phyloP scores from a whole-genome alignment of 2,797 vertebrate genomes.

The Taenioides sp. region DNA sequence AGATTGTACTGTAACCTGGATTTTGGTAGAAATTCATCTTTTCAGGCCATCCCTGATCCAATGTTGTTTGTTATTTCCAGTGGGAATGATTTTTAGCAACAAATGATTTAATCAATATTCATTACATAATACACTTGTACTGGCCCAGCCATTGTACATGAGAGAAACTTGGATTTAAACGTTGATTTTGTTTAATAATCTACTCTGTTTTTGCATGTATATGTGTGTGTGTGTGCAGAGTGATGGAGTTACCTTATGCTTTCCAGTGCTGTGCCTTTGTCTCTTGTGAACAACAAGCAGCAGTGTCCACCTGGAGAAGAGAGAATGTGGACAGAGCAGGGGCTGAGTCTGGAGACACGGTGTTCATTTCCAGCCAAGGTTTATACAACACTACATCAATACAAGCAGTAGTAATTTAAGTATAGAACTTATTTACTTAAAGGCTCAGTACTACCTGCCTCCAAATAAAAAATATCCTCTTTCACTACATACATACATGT shows the following conservation, averaged over 20 bases:
- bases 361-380: conserved; percentile 82
- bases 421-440: too few species aligned
- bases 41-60: neutral
- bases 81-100: neutral
- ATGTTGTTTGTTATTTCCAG: neutral
- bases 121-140: neutral
- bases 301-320: conserved; percentile 78
- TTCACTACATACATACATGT: neutral
- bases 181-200: neutral
- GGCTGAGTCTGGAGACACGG: conserved; percentile 69
- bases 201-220: neutral
- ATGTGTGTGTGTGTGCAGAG: conserved; percentile 70
- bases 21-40: too few species aligned
- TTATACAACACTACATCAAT: neutral
- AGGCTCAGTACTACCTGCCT: too few species aligned
- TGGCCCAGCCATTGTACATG: neutral
- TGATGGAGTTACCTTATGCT: conserved; percentile 92
- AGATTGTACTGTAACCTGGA: neutral
- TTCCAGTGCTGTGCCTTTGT: conserved; percentile 93
- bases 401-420: neutral
- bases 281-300: conserved; percentile 81
- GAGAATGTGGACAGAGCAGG: conserved; percentile 76
- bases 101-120: neutral
- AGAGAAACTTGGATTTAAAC: neutral
- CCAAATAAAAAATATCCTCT: neutral